Evolutionary conservation across 2,113 vertebrate genomes (phyloP).

Genomic region (Ia io): DNA sequence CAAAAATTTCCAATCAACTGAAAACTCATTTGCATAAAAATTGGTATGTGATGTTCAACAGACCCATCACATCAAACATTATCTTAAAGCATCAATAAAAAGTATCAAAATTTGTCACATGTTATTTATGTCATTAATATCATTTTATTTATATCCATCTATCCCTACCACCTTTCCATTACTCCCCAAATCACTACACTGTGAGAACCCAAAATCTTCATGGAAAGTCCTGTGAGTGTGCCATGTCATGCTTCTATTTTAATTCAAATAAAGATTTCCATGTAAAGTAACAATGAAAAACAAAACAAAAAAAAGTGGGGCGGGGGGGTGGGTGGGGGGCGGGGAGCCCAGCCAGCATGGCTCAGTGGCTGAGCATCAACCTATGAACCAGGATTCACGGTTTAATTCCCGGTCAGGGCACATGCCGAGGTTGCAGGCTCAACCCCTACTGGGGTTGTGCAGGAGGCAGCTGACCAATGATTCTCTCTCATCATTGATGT

Average conservation of each 20-base stretch:
- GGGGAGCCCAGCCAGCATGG: no score
- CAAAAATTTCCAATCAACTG: background rate
- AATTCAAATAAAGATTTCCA: background rate
- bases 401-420: no score
- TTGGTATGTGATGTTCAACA: background rate
- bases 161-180: background rate
- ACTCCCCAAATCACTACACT: background rate
- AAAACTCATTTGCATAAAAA: background rate
- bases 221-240: background rate
- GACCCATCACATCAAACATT: background rate
- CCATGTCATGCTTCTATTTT: background rate
- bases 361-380: no score
- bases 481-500: no score
- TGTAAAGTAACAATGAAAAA: constrained; percentile 15
- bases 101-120: background rate
- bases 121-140: background rate
- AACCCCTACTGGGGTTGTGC: no score
- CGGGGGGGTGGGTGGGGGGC: rapidly evolving
- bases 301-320: no score
- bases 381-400: no score
- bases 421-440: no score
- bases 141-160: background rate
- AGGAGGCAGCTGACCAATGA: no score
- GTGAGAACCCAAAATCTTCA: background rate
- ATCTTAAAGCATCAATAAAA: background rate